Percentiles rank a stretch among this genome's conserved stretches.
Evolutionary conservation across 2,113 vertebrate genomes (phyloP).

Genomic region (Mus spicilegus): DNA sequence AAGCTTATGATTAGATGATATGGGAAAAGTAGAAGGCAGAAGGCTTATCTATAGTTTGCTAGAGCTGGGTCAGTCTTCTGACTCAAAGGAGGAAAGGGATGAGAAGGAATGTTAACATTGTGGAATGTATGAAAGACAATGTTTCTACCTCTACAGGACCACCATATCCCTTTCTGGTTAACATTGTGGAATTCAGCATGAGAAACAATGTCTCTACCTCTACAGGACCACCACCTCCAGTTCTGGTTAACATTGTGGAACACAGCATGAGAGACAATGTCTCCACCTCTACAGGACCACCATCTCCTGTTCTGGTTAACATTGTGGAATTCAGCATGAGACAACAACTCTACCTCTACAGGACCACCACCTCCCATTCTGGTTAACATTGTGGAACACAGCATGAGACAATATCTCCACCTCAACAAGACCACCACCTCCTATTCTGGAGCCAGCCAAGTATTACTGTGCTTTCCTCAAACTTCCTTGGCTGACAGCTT

Average conservation of each 20-base stretch:
- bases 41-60: neutral
- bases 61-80: neutral
- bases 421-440: neutral
- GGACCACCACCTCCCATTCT: no score
- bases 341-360: neutral
- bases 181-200: neutral
- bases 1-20: neutral
- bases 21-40: neutral
- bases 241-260: neutral
- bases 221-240: no score
- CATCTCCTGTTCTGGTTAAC: neutral
- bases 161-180: neutral
- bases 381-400: neutral
- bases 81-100: neutral
- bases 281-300: neutral
- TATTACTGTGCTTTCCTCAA: neutral
- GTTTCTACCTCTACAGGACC: neutral
- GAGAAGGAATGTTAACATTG: neutral
- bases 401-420: neutral
- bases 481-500: neutral
- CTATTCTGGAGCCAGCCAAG: neutral
- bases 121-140: neutral
- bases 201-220: neutral
- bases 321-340: neutral
- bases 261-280: neutral